phyloP scores from a whole-genome alignment of 2,888 invertebrate species.

The Drosophila eohydei region DNA sequence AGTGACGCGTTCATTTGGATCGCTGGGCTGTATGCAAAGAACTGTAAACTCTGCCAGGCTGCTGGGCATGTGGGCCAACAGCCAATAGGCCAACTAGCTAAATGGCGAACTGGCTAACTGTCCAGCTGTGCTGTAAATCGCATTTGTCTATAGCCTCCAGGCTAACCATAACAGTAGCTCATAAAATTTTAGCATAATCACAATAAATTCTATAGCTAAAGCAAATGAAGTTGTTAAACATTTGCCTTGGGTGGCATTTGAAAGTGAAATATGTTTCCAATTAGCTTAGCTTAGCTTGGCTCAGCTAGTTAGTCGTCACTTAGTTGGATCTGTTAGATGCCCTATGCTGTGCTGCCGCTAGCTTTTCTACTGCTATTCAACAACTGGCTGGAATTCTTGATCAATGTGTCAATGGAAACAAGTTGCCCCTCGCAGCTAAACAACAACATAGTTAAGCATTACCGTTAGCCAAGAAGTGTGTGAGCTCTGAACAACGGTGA shows the following conservation, averaged over 20 bases:
- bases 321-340: background rate
- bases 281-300: background rate
- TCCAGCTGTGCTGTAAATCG: conserved; percentile 40
- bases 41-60: conserved; percentile 51
- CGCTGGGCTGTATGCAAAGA: conserved; percentile 20
- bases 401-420: conserved; percentile 37
- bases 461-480: conserved; percentile 44
- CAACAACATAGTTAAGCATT: conserved; percentile 34
- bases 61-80: conserved; percentile 47
- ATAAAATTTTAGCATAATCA: conserved; percentile 70
- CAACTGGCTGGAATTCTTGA: conserved; percentile 30
- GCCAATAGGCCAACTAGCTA: background rate
- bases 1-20: conserved; percentile 67
- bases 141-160: conserved; percentile 39
- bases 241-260: conserved; percentile 11
- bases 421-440: conserved; percentile 23
- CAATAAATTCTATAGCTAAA: conserved; percentile 41
- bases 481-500: conserved; percentile 14
- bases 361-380: background rate
- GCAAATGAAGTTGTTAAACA: conserved; percentile 57
- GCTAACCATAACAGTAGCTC: conserved; percentile 68
- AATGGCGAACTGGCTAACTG: conserved; percentile 24
- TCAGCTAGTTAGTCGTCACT: background rate
- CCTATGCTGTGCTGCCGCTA: background rate
- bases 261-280: conserved; percentile 36